Evolutionary conservation across 2,888 invertebrate genomes (phyloP), one percentile per base, ranked within the genome.

Genomic region (Drosophila niveifrons): DNA sequence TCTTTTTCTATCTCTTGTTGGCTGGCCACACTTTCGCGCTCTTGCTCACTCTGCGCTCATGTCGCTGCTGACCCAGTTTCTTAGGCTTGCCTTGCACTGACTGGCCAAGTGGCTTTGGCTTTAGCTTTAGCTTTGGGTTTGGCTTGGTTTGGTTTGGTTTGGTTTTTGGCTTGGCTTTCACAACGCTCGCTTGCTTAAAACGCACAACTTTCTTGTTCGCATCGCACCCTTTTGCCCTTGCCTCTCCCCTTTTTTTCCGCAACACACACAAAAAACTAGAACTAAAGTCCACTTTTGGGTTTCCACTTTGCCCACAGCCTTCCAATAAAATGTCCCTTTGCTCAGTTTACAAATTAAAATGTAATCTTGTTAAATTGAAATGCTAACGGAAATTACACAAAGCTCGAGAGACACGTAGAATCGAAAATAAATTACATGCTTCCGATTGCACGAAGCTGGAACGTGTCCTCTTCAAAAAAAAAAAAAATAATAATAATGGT

Each of bases 21-120:
- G 29, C 55, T 34, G 57, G 29, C 55, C 61, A 68, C 72, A 71
- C 77, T 78, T 63, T 55, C 68, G 73, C 73, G 69, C 77, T 76
- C 77, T 75, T 58, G 57, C 75, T 73, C 61, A 43, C 63, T 67
- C 72, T 23, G 55, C 66, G 44, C 63, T 69, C 59, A 55, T 56
- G 67, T 63, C 43, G 68, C 63, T 78, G 75, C 39, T 85, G 88
- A 85, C 85, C 82, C 66, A 82, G 82, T 82, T 82, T 79, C 57
- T 76, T 80, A 80, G 76, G 75, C 78, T 51, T 65, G 39, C 39
- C 39, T 41, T 15, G 70, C 74, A 76, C 75, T 76, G 65, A 76
- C 75, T 76, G 66, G 71, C 67, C 73, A 73, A 68, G 76, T 72
- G 64, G 76, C 57, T 75, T 75, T 66, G 53, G 47, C 50, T 46